These are phyloP conservation scores for Calephelis perditalis DNA, from an alignment of 2,888 invertebrate species.

Conservation along the genomic window DNA sequence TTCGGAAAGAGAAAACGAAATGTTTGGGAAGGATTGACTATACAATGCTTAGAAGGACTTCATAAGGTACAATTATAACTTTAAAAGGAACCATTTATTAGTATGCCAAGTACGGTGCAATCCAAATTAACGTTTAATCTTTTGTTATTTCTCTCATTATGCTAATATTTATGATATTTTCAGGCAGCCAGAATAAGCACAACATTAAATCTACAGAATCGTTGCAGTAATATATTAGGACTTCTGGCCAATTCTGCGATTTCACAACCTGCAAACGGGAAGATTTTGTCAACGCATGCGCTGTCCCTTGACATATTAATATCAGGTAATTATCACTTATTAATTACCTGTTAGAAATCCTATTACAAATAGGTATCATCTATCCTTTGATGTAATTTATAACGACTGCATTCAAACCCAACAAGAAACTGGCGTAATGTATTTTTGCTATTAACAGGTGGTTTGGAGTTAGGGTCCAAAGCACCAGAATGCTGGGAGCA, in stretches of 20 bases:
- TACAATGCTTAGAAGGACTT: constrained; percentile 91
- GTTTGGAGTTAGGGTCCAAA: constrained; percentile 94
- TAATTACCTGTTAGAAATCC: no score
- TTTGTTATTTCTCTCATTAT: not conserved
- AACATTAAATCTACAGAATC: constrained; percentile 89
- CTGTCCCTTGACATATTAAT: constrained; percentile 92
- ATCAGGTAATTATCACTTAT: not conserved
- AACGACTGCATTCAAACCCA: no score
- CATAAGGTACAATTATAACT: constrained; percentile 80
- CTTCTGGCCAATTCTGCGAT: constrained; percentile 93
- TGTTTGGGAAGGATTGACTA: constrained; percentile 85
- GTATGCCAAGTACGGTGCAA: not conserved
- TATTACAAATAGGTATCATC: no score
- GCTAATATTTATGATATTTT: constrained; percentile 24
- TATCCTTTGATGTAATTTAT: no score
- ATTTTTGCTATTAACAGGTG: constrained; percentile 60
- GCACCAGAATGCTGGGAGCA: constrained; percentile 97
- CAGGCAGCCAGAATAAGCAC: constrained; percentile 94
- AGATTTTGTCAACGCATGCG: constrained; percentile 92
- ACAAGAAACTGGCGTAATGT: constrained; percentile 77
- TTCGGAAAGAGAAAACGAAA: constrained; percentile 64
- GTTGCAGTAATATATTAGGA: constrained; percentile 93
- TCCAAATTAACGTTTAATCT: not conserved
- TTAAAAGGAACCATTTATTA: no score
- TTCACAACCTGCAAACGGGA: constrained; percentile 85